Base-by-base conservation (phyloP, 1,140 invertebrate genomes). In the Aphelenchoides besseyi region DNA sequence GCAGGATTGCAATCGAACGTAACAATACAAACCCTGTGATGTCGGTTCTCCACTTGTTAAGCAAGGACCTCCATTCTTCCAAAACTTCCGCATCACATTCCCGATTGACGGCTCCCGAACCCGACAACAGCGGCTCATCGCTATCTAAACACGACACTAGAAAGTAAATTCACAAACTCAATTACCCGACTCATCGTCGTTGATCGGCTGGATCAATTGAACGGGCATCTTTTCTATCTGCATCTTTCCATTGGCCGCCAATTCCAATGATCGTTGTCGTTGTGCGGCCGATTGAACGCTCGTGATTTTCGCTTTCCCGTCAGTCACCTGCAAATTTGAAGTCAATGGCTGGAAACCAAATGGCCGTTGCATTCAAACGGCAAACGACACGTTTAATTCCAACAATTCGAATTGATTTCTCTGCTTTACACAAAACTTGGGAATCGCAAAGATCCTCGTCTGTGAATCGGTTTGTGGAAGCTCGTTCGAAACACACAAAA, bases 41-140 rank as follows among this genome's bases (percentile, higher is more conserved):
- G 16, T 79, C 88, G 83, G 90, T 88, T 18, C 79, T 85, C 90
- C 92, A 97, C 86, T 90, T 90, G 23, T 89, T 88, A 23, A 98
- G 85, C 30, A 95, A 91, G 84, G 95, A 92, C 68, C 90, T 89
- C 96, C 96, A 98, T 72, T 90, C 91, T 48, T 91, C 91, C 23
- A 98, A 86, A 69, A 95, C 92, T 77, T 91, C 91, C 81, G 93
- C 92, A 0, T 91, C 91, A 79, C 95, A 96, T 81, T 98, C 95
- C 85, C 95, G 96, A 1, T 92, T 94, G 1, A 98, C 95, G 82
- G 92, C 89, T 0, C 96, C 96, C 16, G 93, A 96, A 9, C 96
- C 96, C 86, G 93, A 96, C 2, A 97, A 87, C 72, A 98, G 86
- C 0, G 95, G 94, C 83, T 98, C 95, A 86, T 98, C 95, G 62